Conservation (phyloP, 1,140 invertebrate genomes). For the Eumeta japonica region DNA sequence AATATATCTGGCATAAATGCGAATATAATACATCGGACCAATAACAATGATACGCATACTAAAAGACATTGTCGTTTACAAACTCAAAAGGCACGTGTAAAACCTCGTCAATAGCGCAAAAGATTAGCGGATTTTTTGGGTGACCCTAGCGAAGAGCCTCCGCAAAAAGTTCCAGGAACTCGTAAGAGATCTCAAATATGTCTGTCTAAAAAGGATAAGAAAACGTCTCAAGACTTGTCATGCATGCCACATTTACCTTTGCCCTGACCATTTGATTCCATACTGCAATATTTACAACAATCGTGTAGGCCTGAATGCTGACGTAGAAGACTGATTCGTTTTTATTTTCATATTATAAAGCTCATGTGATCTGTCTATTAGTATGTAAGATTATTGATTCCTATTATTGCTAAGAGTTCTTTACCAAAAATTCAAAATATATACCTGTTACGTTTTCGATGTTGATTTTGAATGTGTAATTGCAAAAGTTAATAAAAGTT, state of each 20-base stretch:
- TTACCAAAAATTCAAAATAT: background rate
- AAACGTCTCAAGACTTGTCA: too few species aligned
- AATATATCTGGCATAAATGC: constrained; percentile 11
- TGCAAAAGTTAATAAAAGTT: background rate
- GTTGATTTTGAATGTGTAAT: background rate
- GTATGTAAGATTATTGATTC: background rate
- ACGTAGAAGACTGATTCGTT: constrained; percentile 1
- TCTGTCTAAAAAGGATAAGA: too few species aligned
- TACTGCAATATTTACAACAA: background rate
- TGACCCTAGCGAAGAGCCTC: too few species aligned
- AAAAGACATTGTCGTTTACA: too few species aligned
- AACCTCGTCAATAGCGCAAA: too few species aligned
- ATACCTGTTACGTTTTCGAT: background rate
- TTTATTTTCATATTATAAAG: constrained; percentile 1
- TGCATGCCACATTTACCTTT: too few species aligned
- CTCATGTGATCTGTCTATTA: background rate
- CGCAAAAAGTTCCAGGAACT: too few species aligned
- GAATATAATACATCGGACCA: too few species aligned
- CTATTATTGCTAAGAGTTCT: background rate
- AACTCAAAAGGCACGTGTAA: too few species aligned
- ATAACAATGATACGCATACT: too few species aligned
- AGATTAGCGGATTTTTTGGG: too few species aligned
- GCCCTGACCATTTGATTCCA: background rate
- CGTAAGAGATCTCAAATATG: too few species aligned
- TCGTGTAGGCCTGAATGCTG: background rate